phyloP scores from a whole-genome alignment of 2,797 vertebrate genomes.

The Lepus townsendii region DNA sequence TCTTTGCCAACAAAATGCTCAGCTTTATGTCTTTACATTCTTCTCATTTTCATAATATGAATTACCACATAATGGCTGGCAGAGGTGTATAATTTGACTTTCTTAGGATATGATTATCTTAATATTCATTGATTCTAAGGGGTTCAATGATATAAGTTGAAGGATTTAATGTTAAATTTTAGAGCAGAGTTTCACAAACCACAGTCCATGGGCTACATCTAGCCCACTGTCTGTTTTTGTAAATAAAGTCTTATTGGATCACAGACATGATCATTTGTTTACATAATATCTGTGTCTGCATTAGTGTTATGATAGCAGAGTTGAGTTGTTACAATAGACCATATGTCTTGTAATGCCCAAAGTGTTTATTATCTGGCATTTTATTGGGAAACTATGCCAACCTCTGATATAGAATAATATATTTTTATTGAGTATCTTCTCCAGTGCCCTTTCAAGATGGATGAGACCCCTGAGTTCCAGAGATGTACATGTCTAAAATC shows the following conservation, averaged over 20 bases:
- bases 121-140: background rate
- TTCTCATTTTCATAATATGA: background rate
- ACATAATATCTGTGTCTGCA: background rate
- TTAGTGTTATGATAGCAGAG: background rate
- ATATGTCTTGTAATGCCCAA: background rate
- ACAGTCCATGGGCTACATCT: background rate
- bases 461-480: background rate
- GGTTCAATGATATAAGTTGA: background rate
- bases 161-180: conserved; percentile 30
- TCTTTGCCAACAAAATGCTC: background rate
- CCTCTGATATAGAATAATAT: background rate
- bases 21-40: background rate
- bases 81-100: conserved; percentile 15
- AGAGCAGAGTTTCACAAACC: background rate
- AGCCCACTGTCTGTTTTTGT: background rate
- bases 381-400: background rate
- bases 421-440: conserved; percentile 13
- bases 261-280: background rate
- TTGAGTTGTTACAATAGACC: background rate
- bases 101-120: background rate
- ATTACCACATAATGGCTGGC: background rate
- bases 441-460: background rate
- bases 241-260: conserved; percentile 45
- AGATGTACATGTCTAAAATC: background rate
- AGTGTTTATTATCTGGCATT: conserved; percentile 1